A percentile compares a stretch with the other conserved stretches of the same genome.
These are phyloP conservation scores for Drosophila guanche DNA, from an alignment of 1,140 invertebrate genomes.

Conservation along the genomic window DNA sequence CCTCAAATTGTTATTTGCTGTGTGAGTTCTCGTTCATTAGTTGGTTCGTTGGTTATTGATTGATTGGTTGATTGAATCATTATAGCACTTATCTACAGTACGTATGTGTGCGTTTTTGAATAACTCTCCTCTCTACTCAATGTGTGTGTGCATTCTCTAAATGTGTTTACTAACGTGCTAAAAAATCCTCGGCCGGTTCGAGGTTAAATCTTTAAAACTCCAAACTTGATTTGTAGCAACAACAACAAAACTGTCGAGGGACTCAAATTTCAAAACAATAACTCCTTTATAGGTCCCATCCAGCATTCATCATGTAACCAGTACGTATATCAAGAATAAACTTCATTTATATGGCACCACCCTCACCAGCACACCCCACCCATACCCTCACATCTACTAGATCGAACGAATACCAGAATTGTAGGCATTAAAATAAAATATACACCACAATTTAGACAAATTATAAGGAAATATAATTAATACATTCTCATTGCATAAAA, in stretches of 20 bases:
- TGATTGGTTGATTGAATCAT: conserved; percentile 43
- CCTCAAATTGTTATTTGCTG: conserved; percentile 69
- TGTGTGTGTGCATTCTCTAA: conserved; percentile 12
- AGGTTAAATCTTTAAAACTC: conserved; percentile 8
- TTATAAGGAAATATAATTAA: conserved; percentile 26
- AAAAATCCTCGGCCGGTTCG: conserved; percentile 34
- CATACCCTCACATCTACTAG: conserved; percentile 18
- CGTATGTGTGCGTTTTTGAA: conserved; percentile 17
- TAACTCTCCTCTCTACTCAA: conserved; percentile 4
- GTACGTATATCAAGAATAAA: conserved; percentile 33
- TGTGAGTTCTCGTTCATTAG: conserved; percentile 68
- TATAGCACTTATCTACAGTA: conserved; percentile 37
- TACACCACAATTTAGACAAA: conserved; percentile 56
- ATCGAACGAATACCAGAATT: conserved; percentile 55
- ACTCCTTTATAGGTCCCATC: conserved; percentile 67
- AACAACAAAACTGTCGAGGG: conserved; percentile 61
- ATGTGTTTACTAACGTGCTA: conserved; percentile 46
- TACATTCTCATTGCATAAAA: conserved; percentile 32
- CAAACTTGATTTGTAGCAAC: conserved; percentile 47
- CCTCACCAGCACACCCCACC: background rate
- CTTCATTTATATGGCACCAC: conserved; percentile 41
- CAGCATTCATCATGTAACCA: conserved; percentile 23
- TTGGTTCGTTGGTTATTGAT: conserved; percentile 51
- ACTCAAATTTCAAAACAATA: conserved; percentile 79
- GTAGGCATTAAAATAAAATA: conserved; percentile 75